phyloP scores from a whole-genome alignment of 2,113 vertebrate species.

The Gallinago undulata region DNA sequence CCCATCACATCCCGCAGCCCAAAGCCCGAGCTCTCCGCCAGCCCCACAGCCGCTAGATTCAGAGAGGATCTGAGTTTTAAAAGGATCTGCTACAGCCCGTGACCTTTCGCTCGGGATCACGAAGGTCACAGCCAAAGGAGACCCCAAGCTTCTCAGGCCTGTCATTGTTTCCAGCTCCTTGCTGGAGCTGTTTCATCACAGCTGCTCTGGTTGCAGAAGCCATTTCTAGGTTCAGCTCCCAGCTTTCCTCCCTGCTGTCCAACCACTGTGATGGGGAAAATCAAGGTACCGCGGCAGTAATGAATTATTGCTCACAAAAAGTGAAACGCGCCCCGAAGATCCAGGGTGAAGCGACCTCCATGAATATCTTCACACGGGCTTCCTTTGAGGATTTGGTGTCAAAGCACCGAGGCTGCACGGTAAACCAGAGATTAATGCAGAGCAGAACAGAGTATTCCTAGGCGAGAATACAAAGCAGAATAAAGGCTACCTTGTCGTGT shows the following conservation, averaged over 20 bases:
- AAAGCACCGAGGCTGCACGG: background rate
- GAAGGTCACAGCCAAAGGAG: background rate
- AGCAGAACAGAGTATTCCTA: background rate
- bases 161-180: background rate
- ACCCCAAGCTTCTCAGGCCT: accelerated
- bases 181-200: background rate
- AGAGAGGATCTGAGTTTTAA: background rate
- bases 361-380: background rate
- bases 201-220: background rate
- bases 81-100: background rate
- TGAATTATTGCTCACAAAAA: constrained; percentile 24
- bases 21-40: background rate
- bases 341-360: constrained; percentile 21
- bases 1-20: background rate
- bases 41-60: background rate
- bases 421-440: constrained; percentile 38
- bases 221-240: background rate
- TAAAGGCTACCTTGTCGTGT: background rate
- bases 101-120: background rate
- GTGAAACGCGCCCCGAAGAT: accelerated
- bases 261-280: background rate
- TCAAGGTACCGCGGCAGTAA: background rate
- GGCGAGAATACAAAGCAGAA: constrained; percentile 19
- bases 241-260: background rate
- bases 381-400: background rate